Base-by-base conservation (phyloP, 2,888 invertebrate species). In the Slavum lentiscoides region DNA sequence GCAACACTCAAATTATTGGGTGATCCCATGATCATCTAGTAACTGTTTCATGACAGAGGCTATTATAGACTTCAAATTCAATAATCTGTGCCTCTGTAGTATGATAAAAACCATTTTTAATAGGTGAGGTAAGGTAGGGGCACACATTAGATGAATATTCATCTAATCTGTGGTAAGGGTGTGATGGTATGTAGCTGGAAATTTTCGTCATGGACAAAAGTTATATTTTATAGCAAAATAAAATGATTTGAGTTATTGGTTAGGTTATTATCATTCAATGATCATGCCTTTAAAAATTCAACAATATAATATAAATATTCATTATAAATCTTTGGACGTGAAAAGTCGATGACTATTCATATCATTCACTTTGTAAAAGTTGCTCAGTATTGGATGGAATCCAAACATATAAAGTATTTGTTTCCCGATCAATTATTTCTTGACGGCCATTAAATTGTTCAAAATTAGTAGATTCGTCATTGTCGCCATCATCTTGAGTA, bases 391-490 rank as follows among this genome's bases (percentile, higher is more conserved):
- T 80, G 9, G 84, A 82, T 53, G 84, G 84, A 72, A 85, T 84
- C 85, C 85, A 85, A 43, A 85, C 84, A 75, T 84, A 85, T 43
- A 85, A 69, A 8, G 84, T 85, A 81, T 83, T 75, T 59, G 84
- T 81, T 83, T 84, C 85, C 81, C 84, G 23, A 84, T 84, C 81
- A 83, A 84, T 68, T 83, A 76, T 21, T 83, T 84, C 82, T 80
- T 80, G 82, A 82, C 53, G 82, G 61, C 81, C 83, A 83, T 73
- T 83, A 67, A 81, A 82, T 70, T 83, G 70, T 67, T 82, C 73
- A 72, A 82, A 80, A 67, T 82, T 70, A 70, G 83, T 81, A 30
- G 83, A 77, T 81, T 83, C 80, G 43, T 82, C 74, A 62, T 83
- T 83, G 21, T 83, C 82, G 43, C 83, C 82, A 69, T 84, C 83